Conservation (phyloP, 1,140 invertebrate genomes). For the Drosophila tristis region DNA sequence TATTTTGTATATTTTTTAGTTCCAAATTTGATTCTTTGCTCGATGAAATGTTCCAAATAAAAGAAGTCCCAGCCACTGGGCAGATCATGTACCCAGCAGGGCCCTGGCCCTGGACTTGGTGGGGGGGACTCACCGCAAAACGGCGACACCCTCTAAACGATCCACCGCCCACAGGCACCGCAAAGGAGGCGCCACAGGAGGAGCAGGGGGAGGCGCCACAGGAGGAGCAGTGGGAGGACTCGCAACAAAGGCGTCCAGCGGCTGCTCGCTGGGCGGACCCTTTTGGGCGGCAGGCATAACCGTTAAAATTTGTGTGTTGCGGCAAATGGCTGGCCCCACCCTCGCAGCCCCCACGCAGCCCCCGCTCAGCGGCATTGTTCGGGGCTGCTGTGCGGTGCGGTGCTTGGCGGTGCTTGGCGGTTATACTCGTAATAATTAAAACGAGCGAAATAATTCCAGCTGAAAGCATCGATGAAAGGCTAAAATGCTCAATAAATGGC, state of each 20-base stretch:
- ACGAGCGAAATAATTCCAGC: slow-evolving; percentile 79
- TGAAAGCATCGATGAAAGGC: slow-evolving; percentile 82
- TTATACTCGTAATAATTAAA: slow-evolving; percentile 75
- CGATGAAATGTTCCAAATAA: no score
- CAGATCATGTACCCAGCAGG: no score
- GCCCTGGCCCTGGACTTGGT: background rate
- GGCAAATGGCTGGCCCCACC: no score
- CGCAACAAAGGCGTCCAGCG: background rate
- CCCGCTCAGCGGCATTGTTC: background rate
- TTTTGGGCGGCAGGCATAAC: slow-evolving; percentile 48
- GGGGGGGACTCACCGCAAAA: slow-evolving; percentile 1
- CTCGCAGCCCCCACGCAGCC: no score
- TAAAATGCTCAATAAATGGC: slow-evolving; percentile 79
- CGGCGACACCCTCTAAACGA: slow-evolving; percentile 3
- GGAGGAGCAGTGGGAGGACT: background rate
- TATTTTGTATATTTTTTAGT: no score
- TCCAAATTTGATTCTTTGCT: no score
- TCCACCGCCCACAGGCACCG: slow-evolving; percentile 3
- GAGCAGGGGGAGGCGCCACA: background rate
- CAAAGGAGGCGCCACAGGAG: slow-evolving; percentile 1
- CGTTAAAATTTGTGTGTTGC: no score
- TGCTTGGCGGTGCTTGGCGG: slow-evolving; percentile 71
- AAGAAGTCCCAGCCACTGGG: no score
- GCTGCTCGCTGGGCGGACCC: slow-evolving; percentile 2
- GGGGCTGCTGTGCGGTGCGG: slow-evolving; percentile 25